phyloP scores from a whole-genome alignment of 2,113 vertebrate species.

The Cnemophilus loriae region DNA sequence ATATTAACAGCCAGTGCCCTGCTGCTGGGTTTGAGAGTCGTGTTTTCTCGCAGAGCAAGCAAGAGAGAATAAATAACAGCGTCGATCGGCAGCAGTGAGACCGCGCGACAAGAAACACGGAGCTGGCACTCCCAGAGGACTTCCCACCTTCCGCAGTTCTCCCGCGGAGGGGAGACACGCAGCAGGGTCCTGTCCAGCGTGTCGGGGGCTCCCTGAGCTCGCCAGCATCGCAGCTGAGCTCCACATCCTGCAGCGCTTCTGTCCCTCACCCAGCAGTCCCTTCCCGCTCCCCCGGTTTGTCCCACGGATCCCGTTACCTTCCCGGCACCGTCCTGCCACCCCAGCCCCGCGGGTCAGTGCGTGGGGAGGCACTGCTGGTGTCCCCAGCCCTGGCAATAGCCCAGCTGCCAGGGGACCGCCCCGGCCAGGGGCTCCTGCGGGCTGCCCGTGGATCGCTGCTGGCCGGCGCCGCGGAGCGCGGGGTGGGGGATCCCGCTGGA shows the following conservation, averaged over 20 bases:
- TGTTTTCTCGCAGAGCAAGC: slow-evolving; percentile 14
- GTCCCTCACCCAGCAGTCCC: neutral
- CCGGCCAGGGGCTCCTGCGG: neutral
- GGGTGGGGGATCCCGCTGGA: slow-evolving; percentile 5
- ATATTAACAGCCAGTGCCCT: neutral
- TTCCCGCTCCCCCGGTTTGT: neutral
- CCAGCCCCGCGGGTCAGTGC: neutral
- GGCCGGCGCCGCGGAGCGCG: neutral
- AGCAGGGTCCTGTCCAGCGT: rapidly evolving
- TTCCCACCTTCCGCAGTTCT: neutral
- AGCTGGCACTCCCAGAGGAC: neutral
- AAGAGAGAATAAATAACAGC: slow-evolving; percentile 15
- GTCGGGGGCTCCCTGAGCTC: neutral
- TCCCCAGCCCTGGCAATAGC: slow-evolving; percentile 56
- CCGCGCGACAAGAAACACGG: neutral
- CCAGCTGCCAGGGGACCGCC: slow-evolving; percentile 59
- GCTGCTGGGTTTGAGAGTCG: neutral
- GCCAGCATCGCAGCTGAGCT: neutral
- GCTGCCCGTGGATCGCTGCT: slow-evolving; percentile 20
- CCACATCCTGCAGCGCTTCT: neutral
- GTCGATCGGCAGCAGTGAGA: neutral
- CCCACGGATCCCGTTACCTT: neutral
- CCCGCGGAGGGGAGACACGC: neutral
- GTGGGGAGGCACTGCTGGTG: slow-evolving; percentile 65
- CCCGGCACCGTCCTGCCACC: neutral